Evolutionary conservation across 2,888 invertebrate species (phyloP).

Genomic region (Amiota communis): DNA sequence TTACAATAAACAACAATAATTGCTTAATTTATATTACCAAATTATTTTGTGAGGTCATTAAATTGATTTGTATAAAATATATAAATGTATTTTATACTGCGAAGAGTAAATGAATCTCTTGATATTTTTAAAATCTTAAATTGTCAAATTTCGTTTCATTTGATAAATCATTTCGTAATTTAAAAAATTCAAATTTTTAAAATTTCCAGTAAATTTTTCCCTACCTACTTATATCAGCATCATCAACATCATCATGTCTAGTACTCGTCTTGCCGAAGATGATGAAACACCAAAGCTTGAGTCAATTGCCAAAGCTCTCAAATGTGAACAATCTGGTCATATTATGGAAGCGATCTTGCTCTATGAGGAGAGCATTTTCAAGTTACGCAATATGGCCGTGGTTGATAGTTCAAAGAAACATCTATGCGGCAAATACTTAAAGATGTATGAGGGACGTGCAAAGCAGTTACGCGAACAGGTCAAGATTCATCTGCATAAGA

Average conservation of each 20-base stretch:
- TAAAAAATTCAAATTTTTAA: not conserved
- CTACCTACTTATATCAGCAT: not conserved
- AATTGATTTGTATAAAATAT: slow-evolving; percentile 1
- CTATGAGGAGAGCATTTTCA: slow-evolving; percentile 57
- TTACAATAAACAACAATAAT: slow-evolving; percentile 3
- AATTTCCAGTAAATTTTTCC: not conserved
- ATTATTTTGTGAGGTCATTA: not conserved
- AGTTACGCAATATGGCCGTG: slow-evolving; percentile 70
- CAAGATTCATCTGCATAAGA: slow-evolving; percentile 79
- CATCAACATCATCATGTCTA: slow-evolving; percentile 41
- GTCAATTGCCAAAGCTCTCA: slow-evolving; percentile 47
- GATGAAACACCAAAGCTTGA: slow-evolving; percentile 48
- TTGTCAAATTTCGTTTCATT: not conserved
- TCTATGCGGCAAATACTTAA: slow-evolving; percentile 74
- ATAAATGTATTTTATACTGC: not conserved
- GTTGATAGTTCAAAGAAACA: slow-evolving; percentile 73
- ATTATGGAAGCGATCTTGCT: slow-evolving; percentile 58
- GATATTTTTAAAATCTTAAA: not conserved
- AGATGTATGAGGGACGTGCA: slow-evolving; percentile 85
- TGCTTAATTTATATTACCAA: not conserved
- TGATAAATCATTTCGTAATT: too few relatives aligned
- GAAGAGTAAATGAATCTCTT: too few relatives aligned
- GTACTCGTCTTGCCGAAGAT: slow-evolving; percentile 36
- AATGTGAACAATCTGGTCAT: slow-evolving; percentile 56
- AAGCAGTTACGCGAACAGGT: slow-evolving; percentile 83